Conservation (phyloP, 2,888 invertebrate species). For the Choristoneura rosaceana region DNA sequence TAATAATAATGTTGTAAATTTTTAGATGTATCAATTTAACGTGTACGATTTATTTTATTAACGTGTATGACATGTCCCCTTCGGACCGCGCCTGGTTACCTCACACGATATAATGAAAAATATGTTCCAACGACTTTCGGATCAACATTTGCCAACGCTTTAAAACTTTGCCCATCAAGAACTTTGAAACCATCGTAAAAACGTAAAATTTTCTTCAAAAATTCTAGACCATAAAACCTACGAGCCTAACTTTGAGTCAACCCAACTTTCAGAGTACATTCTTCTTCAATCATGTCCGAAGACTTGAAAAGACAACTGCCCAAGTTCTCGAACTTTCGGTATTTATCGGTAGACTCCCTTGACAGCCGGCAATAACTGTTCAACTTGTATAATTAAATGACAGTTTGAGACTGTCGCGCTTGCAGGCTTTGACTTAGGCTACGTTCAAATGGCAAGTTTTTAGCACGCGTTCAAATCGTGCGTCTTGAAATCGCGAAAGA, state of each 20-base stretch:
- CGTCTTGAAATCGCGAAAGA: no score
- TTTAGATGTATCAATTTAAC: no score
- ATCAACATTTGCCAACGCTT: no score
- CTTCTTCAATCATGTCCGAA: slow-evolving; percentile 14
- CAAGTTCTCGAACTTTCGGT: slow-evolving; percentile 30
- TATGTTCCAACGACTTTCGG: no score
- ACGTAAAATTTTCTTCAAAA: not conserved
- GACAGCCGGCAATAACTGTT: slow-evolving; percentile 36
- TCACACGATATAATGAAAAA: no score
- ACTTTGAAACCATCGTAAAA: not conserved
- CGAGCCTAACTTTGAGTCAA: not conserved
- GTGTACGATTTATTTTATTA: no score
- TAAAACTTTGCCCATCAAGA: no score
- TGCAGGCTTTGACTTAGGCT: slow-evolving; percentile 13
- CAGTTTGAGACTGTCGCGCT: slow-evolving; percentile 28
- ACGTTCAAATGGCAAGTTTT: no score
- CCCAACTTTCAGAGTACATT: not conserved
- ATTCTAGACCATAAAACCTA: not conserved
- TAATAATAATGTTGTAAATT: no score
- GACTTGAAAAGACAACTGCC: slow-evolving; percentile 11
- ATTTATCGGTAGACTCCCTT: slow-evolving; percentile 23
- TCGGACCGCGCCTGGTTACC: no score
- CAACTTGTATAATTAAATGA: slow-evolving; percentile 35
- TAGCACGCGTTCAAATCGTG: no score
- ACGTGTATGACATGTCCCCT: no score